phyloP scores from a whole-genome alignment of 2,113 vertebrate species.

The Hassar affinis region DNA sequence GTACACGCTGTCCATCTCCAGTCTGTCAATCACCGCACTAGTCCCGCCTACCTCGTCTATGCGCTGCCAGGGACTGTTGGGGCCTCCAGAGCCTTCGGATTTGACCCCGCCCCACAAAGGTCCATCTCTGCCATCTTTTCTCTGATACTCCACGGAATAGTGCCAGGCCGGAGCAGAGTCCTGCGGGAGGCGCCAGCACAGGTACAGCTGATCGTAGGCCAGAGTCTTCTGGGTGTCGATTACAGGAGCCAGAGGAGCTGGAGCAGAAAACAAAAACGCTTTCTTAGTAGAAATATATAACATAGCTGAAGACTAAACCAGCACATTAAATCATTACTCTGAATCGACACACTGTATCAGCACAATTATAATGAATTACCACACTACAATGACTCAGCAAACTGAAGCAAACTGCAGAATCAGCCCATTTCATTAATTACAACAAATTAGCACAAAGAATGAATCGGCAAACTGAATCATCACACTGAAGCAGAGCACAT shows the following conservation, averaged over 20 bases:
- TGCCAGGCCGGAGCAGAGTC: slow-evolving; percentile 89
- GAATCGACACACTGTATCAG: background rate
- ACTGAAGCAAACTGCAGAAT: background rate
- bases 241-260: slow-evolving; percentile 89
- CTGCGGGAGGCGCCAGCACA: slow-evolving; percentile 89
- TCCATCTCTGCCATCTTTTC: slow-evolving; percentile 73
- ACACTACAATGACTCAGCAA: background rate
- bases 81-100: slow-evolving; percentile 73
- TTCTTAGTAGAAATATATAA: background rate
- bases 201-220: slow-evolving; percentile 94
- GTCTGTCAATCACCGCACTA: slow-evolving; percentile 85
- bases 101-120: slow-evolving; percentile 76
- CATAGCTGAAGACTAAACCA: background rate
- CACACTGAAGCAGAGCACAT: background rate
- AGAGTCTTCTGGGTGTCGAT: slow-evolving; percentile 93
- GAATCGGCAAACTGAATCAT: background rate
- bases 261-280: slow-evolving; percentile 9
- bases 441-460: background rate
- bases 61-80: slow-evolving; percentile 89
- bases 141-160: slow-evolving; percentile 88
- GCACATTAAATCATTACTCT: background rate
- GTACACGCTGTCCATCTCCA: slow-evolving; percentile 90
- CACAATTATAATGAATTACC: background rate
- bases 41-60: slow-evolving; percentile 84
- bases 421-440: background rate